phyloP scores from a whole-genome alignment of 2,113 vertebrate species.

The Hemiscyllium ocellatum region DNA sequence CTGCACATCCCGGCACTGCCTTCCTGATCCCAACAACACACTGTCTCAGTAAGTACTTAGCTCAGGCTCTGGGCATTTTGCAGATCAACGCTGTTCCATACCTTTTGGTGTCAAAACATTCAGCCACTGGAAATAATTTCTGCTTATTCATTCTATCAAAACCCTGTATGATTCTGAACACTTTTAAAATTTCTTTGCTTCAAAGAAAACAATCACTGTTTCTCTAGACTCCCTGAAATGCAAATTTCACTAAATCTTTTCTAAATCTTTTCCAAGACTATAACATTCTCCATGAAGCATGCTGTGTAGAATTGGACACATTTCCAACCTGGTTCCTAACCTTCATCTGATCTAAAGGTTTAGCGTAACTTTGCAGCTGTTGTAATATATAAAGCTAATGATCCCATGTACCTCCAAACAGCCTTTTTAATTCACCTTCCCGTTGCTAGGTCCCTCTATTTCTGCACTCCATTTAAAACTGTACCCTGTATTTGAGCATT shows the following conservation, averaged over 20 bases:
- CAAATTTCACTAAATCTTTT: no score
- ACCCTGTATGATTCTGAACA: background rate
- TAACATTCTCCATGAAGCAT: no score
- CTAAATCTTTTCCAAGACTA: no score
- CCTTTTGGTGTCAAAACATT: background rate
- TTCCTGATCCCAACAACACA: background rate
- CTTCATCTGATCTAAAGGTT: background rate
- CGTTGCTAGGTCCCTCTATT: no score
- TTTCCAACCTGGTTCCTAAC: background rate
- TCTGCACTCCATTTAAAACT: no score
- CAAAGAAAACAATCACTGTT: background rate
- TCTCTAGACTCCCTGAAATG: background rate
- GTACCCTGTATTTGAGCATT: no score
- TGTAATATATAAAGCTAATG: background rate
- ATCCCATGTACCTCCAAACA: no score
- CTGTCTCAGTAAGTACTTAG: background rate
- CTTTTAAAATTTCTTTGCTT: background rate
- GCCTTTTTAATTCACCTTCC: no score
- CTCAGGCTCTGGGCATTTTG: no score
- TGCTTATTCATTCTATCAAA: background rate
- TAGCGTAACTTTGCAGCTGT: background rate
- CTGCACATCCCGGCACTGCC: background rate
- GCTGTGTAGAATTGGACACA: background rate
- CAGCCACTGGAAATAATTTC: background rate
- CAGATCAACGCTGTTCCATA: background rate